A percentile compares a stretch with the other conserved stretches of the same genome.
Evolutionary conservation across 2,888 invertebrate species (phyloP).

Genomic region (Cepaea hortensis): DNA sequence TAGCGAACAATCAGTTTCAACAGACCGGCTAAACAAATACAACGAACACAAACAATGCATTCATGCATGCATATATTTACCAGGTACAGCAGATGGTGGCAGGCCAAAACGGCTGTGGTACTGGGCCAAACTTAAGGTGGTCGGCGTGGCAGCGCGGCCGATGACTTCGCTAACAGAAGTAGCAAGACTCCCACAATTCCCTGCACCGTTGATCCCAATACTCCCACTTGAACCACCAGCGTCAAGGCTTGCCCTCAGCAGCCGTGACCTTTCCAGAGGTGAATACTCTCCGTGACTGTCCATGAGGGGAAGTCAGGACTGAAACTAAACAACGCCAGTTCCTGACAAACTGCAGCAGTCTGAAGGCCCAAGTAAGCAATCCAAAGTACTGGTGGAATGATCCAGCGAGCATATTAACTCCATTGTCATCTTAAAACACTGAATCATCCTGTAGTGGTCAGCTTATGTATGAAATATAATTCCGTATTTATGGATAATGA

Average conservation of each 20-base stretch:
- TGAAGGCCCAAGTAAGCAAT: background rate
- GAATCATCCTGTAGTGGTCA: no score
- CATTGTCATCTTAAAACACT: no score
- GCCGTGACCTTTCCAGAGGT: slow-evolving; percentile 28
- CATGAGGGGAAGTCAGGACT: slow-evolving; percentile 10
- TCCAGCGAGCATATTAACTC: no score
- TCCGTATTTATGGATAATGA: no score
- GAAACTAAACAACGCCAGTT: background rate
- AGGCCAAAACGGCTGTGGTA: slow-evolving; percentile 11
- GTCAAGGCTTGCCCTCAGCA: slow-evolving; percentile 19
- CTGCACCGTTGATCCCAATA: background rate
- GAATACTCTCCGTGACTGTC: slow-evolving; percentile 40
- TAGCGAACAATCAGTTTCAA: background rate
- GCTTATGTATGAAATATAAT: no score
- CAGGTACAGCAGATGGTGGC: slow-evolving; percentile 34
- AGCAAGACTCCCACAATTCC: slow-evolving; percentile 1
- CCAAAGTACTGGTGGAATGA: background rate
- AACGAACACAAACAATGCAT: background rate
- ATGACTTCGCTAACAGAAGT: slow-evolving; percentile 16
- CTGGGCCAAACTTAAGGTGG: slow-evolving; percentile 31
- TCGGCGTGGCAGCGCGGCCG: slow-evolving; percentile 36
- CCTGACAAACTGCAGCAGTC: background rate
- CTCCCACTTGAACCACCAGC: slow-evolving; percentile 1
- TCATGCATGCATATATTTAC: background rate
- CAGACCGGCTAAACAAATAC: background rate